Conservation (phyloP, 2,113 vertebrate genomes). For the Ascaphus truei region DNA sequence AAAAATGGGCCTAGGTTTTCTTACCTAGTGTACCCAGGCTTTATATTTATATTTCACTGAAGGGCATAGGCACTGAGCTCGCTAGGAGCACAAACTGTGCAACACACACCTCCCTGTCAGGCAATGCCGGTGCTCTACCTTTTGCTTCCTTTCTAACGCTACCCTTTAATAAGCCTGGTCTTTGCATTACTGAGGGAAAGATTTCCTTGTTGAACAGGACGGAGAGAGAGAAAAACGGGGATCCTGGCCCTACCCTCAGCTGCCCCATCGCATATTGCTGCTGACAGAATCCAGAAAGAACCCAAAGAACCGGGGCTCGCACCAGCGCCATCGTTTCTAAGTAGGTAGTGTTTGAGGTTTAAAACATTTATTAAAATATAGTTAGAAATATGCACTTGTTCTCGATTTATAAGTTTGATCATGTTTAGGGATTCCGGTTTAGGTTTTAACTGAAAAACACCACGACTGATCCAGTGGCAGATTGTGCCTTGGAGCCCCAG, state of each 20-base stretch:
- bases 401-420: no score
- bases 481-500: no score
- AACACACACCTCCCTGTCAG: not conserved
- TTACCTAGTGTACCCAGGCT: no score
- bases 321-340: constrained; percentile 52
- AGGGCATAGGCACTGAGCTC: no score
- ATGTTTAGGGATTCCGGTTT: no score
- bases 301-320: constrained; percentile 50
- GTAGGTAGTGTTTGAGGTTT: constrained; percentile 59
- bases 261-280: constrained; percentile 47
- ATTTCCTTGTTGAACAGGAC: constrained; percentile 68
- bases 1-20: no score
- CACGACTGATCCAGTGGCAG: no score
- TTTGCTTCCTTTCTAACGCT: constrained; percentile 30
- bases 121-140: not conserved
- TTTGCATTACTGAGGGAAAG: constrained; percentile 55
- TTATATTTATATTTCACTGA: no score
- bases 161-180: constrained; percentile 34
- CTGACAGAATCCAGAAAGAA: constrained; percentile 47
- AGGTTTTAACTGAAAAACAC: no score
- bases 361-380: no score
- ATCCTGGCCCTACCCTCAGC: constrained; percentile 49
- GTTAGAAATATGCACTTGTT: no score
- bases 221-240: constrained; percentile 55
- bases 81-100: no score